Evolutionary conservation across 2,797 vertebrate species (phyloP), one percentile per base, ranked within the genome.

Genomic region (Eidolon dupreanum): DNA sequence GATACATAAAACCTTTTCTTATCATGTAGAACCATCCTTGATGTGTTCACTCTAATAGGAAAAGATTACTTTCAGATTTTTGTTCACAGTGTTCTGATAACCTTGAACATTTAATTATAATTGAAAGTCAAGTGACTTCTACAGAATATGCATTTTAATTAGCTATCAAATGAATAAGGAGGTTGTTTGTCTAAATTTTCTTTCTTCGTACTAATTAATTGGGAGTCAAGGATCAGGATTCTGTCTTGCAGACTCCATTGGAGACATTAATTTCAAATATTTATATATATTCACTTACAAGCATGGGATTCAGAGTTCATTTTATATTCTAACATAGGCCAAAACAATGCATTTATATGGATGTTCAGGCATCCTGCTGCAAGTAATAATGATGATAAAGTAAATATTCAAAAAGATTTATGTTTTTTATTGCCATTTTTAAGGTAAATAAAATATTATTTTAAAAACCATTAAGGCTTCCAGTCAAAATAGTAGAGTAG

Each of bases 181-280:
- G 81, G 93, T 53, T 98, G 90, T 98, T 98, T 98, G 97, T 97
- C 97, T 98, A 97, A 97, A 98, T 98, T 97, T 98, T 94, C 90
- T 98, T 95, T 97, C 96, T 98, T 98, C 98, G 97, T 96, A 96
- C 86, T 98, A 98, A 98, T 98, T 99, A 98, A 98, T 98, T 98
- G 97, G 94, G 93, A 86, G 92, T 96, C 96, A 0, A 90, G 97
- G 97, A 94, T 98, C 97, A 96, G 93, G 82, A 97, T 98, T 96
- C 95, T 97, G 95, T 94, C 97, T 98, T 95, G 95, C 96, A 97
- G 91, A 97, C 96, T 97, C 97, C 94, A 96, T 65, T 97, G 98
- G 97, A 63, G 95, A 98, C 92, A 26, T 0, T 96, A 65, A 98
- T 98, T 98, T 98, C 92, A 98, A 98, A 98, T 98, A 97, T 98